These are phyloP conservation scores for Gopherus flavomarginatus DNA, from an alignment of 2,113 vertebrate genomes.

Conservation along the genomic window DNA sequence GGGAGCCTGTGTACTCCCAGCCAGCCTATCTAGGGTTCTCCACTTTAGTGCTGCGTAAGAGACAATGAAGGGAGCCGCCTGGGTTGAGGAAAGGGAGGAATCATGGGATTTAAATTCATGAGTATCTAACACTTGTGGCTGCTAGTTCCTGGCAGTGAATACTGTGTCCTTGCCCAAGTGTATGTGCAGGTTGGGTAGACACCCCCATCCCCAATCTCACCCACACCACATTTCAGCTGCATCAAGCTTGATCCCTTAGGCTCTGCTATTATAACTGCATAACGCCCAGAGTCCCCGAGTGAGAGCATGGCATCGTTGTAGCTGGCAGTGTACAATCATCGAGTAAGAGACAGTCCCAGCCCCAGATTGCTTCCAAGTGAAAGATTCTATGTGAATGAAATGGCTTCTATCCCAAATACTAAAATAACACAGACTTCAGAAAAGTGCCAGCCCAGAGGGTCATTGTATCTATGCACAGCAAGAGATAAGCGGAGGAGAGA, in stretches of 20 bases:
- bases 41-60: background rate
- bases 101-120: background rate
- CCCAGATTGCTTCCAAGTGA: background rate
- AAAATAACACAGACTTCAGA: background rate
- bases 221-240: background rate
- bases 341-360: background rate
- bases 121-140: background rate
- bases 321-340: background rate
- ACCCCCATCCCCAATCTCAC: background rate
- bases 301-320: background rate
- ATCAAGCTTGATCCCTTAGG: accelerated
- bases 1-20: no score
- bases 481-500: background rate
- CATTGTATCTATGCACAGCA: background rate
- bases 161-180: accelerated
- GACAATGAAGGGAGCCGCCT: background rate
- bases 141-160: background rate
- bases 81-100: background rate
- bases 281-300: background rate
- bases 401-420: background rate
- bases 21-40: background rate
- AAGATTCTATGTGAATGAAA: background rate
- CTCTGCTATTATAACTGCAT: background rate
- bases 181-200: background rate
- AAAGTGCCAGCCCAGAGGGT: background rate